These are phyloP conservation scores for Eurystomus glaucurus DNA, from an alignment of 2,797 vertebrate species.

Conservation along the genomic window DNA sequence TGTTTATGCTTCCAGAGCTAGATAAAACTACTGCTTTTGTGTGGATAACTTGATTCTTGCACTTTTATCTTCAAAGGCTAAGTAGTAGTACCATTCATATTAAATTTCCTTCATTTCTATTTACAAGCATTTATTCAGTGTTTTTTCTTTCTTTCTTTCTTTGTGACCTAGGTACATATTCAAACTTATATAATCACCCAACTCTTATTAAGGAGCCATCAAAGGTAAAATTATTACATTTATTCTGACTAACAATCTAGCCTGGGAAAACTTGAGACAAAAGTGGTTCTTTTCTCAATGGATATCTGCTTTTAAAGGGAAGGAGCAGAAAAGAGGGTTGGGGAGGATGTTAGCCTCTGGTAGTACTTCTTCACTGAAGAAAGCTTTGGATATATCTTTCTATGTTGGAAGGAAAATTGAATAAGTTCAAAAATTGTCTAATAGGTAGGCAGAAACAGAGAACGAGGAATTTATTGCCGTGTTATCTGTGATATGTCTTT, in stretches of 20 bases:
- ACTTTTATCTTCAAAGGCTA: neutral
- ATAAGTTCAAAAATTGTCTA: neutral
- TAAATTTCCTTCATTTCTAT: neutral
- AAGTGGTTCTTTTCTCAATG: neutral
- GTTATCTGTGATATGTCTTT: neutral
- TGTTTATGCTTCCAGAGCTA: neutral
- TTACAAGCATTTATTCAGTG: neutral
- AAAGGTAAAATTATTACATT: constrained; percentile 84
- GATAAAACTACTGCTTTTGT: neutral
- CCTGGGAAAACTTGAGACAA: neutral
- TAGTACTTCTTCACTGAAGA: neutral
- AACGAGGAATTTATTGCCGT: neutral
- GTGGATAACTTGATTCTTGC: neutral
- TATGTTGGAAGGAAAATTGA: neutral
- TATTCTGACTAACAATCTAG: neutral
- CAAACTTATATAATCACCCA: constrained; percentile 96
- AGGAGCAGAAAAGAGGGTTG: neutral
- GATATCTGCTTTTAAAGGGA: neutral
- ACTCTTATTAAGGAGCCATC: constrained; percentile 92
- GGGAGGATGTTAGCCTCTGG: neutral
- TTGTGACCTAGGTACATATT: constrained; percentile 91
- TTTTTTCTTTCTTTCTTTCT: neutral
- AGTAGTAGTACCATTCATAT: neutral
- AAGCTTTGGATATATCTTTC: neutral
- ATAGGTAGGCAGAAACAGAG: neutral